phyloP scores from a whole-genome alignment of 2,888 invertebrate genomes.

The Neria commutata region DNA sequence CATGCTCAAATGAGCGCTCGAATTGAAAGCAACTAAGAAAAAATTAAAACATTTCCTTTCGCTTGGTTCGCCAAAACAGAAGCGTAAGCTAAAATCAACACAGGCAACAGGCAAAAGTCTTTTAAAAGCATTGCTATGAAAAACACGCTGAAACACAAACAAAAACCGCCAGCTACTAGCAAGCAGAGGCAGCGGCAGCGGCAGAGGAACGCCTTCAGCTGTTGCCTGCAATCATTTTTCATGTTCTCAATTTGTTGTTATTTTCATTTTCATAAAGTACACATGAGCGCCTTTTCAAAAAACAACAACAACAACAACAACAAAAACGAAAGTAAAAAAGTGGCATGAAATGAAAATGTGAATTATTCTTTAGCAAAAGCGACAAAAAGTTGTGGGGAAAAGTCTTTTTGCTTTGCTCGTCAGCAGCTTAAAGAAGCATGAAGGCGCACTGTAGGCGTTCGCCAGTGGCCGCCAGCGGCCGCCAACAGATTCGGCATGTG shows the following conservation, averaged over 20 bases:
- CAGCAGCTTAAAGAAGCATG: no score
- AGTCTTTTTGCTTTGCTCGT: no score
- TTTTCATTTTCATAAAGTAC: no score
- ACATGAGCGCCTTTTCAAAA: constrained; percentile 1
- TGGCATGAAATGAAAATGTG: background rate
- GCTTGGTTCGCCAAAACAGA: background rate
- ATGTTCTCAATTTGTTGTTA: constrained; percentile 41
- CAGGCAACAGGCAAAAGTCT: background rate
- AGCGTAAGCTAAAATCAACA: constrained; percentile 3
- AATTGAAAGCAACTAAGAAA: no score
- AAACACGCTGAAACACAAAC: background rate
- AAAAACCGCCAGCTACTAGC: no score
- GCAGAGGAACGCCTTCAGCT: constrained; percentile 35
- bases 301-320: background rate
- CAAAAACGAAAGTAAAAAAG: background rate
- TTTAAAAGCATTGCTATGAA: background rate
- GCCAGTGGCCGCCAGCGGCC: no score
- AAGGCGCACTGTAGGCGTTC: no score
- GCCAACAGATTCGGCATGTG: no score
- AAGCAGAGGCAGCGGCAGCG: constrained; percentile 12
- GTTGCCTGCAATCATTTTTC: constrained; percentile 49
- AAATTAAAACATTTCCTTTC: constrained; percentile 8
- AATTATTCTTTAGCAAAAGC: background rate
- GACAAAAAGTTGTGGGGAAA: no score
- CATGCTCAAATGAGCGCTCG: no score